Conservation (phyloP, 35 echinoderm and acorn worm genomes). For the Apostichopus parvimensis region DNA sequence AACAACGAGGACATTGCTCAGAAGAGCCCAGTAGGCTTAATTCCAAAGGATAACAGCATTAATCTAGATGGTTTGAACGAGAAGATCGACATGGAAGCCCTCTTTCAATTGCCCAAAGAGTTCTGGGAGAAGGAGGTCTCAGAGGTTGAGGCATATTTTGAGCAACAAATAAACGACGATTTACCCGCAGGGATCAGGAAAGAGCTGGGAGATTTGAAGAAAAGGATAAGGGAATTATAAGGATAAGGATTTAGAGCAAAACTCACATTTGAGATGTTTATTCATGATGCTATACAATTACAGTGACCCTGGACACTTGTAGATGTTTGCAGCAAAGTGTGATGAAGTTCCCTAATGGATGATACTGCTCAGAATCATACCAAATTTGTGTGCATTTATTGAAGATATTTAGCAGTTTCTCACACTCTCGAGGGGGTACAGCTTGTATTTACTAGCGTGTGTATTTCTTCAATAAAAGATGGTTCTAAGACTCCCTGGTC, state of each 20-base stretch:
- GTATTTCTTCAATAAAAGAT: too few relatives aligned
- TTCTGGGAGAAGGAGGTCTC: slow-evolving; percentile 94
- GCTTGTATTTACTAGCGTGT: too few relatives aligned
- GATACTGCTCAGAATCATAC: too few relatives aligned
- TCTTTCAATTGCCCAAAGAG: slow-evolving; percentile 86
- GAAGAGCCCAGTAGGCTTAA: slow-evolving; percentile 65
- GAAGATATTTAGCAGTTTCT: too few relatives aligned
- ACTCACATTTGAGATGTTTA: too few relatives aligned
- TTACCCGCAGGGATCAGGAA: slow-evolving; percentile 73
- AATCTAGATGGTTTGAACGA: slow-evolving; percentile 75
- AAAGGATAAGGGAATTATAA: slow-evolving; percentile 50
- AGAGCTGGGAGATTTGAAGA: slow-evolving; percentile 70
- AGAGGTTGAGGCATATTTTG: slow-evolving; percentile 80
- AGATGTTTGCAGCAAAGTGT: too few relatives aligned
- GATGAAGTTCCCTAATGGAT: too few relatives aligned
- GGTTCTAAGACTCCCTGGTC: too few relatives aligned
- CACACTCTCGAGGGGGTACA: too few relatives aligned
- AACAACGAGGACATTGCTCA: slow-evolving; percentile 56
- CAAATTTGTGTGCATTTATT: too few relatives aligned
- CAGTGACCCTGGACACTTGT: too few relatives aligned
- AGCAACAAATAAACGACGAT: slow-evolving; percentile 86
- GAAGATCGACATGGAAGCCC: slow-evolving; percentile 76
- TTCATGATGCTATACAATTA: too few relatives aligned
- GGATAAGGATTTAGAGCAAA: background rate
- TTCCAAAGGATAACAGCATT: slow-evolving; percentile 73